These are phyloP conservation scores for Fringilla coelebs DNA, from an alignment of 2,797 vertebrate genomes.

Conservation along the genomic window DNA sequence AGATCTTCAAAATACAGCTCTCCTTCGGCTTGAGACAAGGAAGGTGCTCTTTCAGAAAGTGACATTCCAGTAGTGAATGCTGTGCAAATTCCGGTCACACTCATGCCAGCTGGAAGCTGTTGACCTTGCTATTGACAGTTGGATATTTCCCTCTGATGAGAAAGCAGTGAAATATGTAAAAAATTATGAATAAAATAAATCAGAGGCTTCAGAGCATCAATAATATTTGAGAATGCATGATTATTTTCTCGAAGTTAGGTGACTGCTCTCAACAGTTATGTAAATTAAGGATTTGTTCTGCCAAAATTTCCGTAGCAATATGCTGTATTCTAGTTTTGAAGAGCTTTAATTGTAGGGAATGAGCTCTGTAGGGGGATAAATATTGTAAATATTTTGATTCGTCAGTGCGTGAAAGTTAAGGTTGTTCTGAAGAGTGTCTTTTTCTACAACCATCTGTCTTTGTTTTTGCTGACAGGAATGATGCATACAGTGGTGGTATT, in stretches of 20 bases:
- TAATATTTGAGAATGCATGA: background rate
- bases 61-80: background rate
- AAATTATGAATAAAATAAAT: background rate
- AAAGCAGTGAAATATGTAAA: background rate
- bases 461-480: constrained; percentile 1
- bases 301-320: constrained; percentile 14
- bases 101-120: background rate
- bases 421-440: constrained; percentile 1
- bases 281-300: constrained; percentile 28
- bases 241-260: background rate
- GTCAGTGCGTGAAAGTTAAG: background rate
- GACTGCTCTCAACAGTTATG: background rate
- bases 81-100: background rate
- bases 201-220: background rate
- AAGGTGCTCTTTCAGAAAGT: background rate
- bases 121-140: background rate
- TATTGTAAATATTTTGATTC: constrained; percentile 52
- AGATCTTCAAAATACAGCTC: background rate
- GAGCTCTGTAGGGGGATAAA: background rate
- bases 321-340: background rate
- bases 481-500: background rate
- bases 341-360: constrained; percentile 12
- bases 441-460: constrained; percentile 32
- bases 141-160: background rate
- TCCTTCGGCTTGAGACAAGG: background rate